Base-by-base conservation (phyloP, 2,888 invertebrate genomes). In the Calameuta idolon region DNA sequence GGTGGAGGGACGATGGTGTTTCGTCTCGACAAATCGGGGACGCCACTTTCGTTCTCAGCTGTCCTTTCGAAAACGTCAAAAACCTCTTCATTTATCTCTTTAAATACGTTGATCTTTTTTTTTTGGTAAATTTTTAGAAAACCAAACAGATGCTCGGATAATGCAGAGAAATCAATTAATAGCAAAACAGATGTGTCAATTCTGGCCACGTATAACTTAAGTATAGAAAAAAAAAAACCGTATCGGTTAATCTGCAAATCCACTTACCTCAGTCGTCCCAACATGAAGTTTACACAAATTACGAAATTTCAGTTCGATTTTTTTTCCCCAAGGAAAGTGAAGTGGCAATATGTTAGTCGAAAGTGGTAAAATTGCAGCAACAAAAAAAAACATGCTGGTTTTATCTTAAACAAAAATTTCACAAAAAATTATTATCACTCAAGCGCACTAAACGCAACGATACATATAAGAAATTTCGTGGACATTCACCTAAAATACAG, bases 1-100 rank as follows among this genome's bases (percentile, higher is more conserved):
- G 91, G 90, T 34, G 93, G 92, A 71, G 92, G 89, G 33, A 93
- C 89, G 76, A 93, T 90, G 1, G 93, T 93, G 83, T 93, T 92
- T 82, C 93, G 89, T 83, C 93, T 87, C 3, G 91, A 87, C 79
- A 92, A 85, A 86, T 92, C 92, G 37, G 90, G 87, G 69, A 86
- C 81, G 23, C 15, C 40, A 73, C 85, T 86, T 75, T 85, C 85
- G 80, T 86, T 82, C 77, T 83, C 85, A 71, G 81, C 71, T 33
- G 33, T 31, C 31, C 31, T 33, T 71, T 71, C 71, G 71, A 33
- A 71, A 71, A 71, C 40, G 40, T 40, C 23, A 40, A 40, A 40
- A 40, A 40, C 23, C 40, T 40, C 23, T 40, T 40, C 5, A 40
- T 40, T 40, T 40, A 40, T 40, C 40, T 23, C 40, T 5, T 23